phyloP scores from a whole-genome alignment of 1,140 invertebrate genomes.

The fruit fly (Drosophila melanogaster) region Release_6_plus_ISO1_MT NT_033779.5:13502001-13502500 shows the following conservation, averaged over 20 bases:
- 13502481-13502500: slow-evolving; percentile 62
- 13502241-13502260: slow-evolving; percentile 67
- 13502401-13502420: slow-evolving; percentile 57
- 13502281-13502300: slow-evolving; percentile 31
- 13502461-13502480: slow-evolving; percentile 84
- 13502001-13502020: slow-evolving; percentile 58
- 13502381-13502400: slow-evolving; percentile 65
- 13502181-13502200: slow-evolving; percentile 72
- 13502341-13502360: slow-evolving; percentile 31
- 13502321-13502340: slow-evolving; percentile 35
- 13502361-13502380: slow-evolving; percentile 66
- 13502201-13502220: slow-evolving; percentile 77
- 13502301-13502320: slow-evolving; percentile 15
- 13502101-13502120: neutral
- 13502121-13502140: slow-evolving; percentile 32
- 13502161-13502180: slow-evolving; percentile 33
- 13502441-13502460: slow-evolving; percentile 85
- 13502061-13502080: slow-evolving; percentile 35
- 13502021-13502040: slow-evolving; percentile 79
- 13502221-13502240: slow-evolving; percentile 62
- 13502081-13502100: slow-evolving; percentile 20
- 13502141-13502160: slow-evolving; percentile 11
- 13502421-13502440: slow-evolving; percentile 75
- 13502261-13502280: slow-evolving; percentile 54
- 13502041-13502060: slow-evolving; percentile 69